Evolutionary conservation across 2,888 invertebrate species (phyloP).

Genomic region (Rhagonycha fulva): DNA sequence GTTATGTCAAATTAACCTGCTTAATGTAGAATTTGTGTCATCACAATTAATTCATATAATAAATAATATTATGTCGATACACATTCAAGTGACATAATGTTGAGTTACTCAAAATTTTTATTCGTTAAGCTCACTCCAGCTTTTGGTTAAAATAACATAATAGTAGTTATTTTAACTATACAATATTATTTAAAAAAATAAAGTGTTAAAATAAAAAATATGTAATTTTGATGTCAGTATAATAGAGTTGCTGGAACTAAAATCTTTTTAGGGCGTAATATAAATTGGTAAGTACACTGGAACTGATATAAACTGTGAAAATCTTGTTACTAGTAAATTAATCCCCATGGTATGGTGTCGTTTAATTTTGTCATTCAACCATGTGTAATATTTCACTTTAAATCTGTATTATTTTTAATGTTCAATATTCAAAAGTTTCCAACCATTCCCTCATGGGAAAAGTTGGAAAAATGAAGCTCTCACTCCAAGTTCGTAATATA

Average conservation of each 20-base stretch:
- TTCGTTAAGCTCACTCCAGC: neutral
- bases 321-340: slow-evolving; percentile 22
- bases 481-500: neutral
- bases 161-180: neutral
- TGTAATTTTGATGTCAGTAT: neutral
- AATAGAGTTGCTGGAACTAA: neutral
- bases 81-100: neutral
- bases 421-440: slow-evolving; percentile 38
- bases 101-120: neutral
- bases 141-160: neutral
- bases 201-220: neutral
- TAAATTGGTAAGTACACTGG: neutral
- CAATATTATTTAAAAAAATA: neutral
- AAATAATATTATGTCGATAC: neutral
- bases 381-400: slow-evolving; percentile 14
- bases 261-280: neutral
- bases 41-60: neutral
- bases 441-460: slow-evolving; percentile 30
- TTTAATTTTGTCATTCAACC: slow-evolving; percentile 17
- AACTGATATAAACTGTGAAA: slow-evolving; percentile 15
- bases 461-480: neutral
- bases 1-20: no score
- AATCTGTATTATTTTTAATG: slow-evolving; percentile 29
- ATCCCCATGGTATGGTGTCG: slow-evolving; percentile 17
- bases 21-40: no score